Percentiles rank a stretch among this genome's conserved stretches.
These are phyloP conservation scores for Microtus ochrogaster DNA, from an alignment of 2,113 vertebrate genomes.

Conservation along the genomic window DNA sequence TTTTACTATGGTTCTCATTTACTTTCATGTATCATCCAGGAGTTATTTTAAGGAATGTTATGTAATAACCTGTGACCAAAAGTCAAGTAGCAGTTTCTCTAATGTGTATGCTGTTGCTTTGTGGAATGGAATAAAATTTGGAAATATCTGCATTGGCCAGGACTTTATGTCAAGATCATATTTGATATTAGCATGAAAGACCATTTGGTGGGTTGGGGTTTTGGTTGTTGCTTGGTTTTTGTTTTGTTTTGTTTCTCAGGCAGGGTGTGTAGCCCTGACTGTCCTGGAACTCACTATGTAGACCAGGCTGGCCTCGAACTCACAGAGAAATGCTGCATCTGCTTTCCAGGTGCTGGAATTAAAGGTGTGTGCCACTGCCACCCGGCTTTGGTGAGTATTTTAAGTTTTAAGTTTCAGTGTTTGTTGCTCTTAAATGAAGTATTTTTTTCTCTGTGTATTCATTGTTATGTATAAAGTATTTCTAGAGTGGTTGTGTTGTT, in stretches of 20 bases:
- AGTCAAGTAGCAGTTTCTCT: slow-evolving; percentile 74
- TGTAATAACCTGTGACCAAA: slow-evolving; percentile 69
- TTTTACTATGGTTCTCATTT: background rate
- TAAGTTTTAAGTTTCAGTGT: background rate
- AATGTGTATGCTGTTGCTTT: slow-evolving; percentile 45
- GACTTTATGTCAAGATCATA: background rate
- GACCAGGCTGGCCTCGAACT: no score
- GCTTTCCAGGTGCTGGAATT: background rate
- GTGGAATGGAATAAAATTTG: slow-evolving; percentile 30
- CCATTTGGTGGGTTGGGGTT: background rate
- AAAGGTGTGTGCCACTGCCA: background rate
- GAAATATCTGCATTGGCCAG: background rate
- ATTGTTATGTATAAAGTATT: background rate
- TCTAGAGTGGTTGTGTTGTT: background rate
- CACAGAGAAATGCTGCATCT: background rate
- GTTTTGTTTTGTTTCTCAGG: background rate
- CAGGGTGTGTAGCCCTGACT: no score
- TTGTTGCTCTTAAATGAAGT: slow-evolving; percentile 68
- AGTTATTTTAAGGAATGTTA: slow-evolving; percentile 68
- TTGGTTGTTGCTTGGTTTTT: background rate
- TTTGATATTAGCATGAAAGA: slow-evolving; percentile 66
- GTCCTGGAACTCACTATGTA: background rate
- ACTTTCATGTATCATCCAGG: background rate
- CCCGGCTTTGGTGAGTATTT: background rate
- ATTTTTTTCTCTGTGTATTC: background rate